phyloP scores from a whole-genome alignment of 2,113 vertebrate genomes.

The Struthio camelus region DNA sequence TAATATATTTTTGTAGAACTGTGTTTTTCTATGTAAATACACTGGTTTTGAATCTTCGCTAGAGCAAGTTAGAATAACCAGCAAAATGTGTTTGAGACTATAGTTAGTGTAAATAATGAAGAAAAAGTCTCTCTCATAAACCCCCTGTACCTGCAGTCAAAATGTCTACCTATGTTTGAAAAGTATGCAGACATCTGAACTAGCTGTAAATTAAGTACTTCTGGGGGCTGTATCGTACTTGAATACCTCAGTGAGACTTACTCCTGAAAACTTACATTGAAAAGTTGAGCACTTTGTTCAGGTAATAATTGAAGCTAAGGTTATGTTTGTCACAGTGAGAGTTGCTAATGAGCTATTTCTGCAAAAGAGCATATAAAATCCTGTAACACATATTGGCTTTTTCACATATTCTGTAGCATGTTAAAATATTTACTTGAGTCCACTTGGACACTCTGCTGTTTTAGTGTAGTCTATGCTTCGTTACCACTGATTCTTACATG shows the following conservation, averaged over 20 bases:
- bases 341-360: not conserved
- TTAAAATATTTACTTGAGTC: not conserved
- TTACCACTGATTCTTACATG: not conserved
- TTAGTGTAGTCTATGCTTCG: not conserved
- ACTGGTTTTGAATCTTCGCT: not conserved
- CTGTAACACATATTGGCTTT: not conserved
- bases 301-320: not conserved
- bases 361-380: not conserved
- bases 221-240: not conserved
- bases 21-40: not conserved
- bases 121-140: not conserved
- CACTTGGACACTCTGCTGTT: not conserved
- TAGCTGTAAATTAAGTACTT: not conserved
- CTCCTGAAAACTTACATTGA: not conserved
- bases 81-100: not conserved
- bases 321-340: not conserved
- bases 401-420: not conserved
- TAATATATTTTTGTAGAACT: not conserved
- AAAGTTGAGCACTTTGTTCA: not conserved
- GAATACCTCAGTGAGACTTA: not conserved
- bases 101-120: not conserved
- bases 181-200: not conserved
- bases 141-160: not conserved
- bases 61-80: not conserved
- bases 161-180: not conserved